Evolutionary conservation across 92 coral and sea anemone genomes (phyloP), one percentile per base, ranked within the genome.

Genomic region (Galaxea fascicularis): DNA sequence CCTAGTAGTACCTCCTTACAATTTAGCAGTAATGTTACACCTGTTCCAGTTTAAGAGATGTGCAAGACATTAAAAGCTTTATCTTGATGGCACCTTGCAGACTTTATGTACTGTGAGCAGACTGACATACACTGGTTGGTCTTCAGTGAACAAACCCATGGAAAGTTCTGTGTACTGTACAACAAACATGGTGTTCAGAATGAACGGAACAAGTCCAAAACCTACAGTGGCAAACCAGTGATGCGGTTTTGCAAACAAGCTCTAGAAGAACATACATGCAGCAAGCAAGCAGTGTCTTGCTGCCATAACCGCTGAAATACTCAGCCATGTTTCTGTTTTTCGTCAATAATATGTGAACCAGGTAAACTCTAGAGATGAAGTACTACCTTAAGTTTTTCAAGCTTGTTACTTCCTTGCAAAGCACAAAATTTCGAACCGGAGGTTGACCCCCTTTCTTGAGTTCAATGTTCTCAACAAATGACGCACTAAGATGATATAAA

Each of bases 381-480:
- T 84, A 30, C 88, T 84, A 29, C 71, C 49, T 44, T 60, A 76
- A 26, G 67, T 69, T 69, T 84, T 84, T 51, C 45, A 26, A 84
- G 82, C 88, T 15, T 62, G 69, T 25, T 64, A 84, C 66, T 85
- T 78, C 51, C 83, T 85, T 75, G 70, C 82, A 65, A 85, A 85
- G 73, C 68, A 84, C 68, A 70, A 75, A 79, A 75, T 65, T 64
- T 75, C 88, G 39, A 84, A 84, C 75, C 54, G 64, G 69, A 84
- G 53, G 82, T 59, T 84, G 66, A 75, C 51, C 82, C 57, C 88
- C 57, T 78, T 84, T 75, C 88, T 75, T 51, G n/a, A n/a, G n/a
- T n/a, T n/a, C n/a, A n/a, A n/a, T n/a, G n/a, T n/a, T n/a, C n/a
- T n/a, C n/a, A n/a, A n/a, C n/a, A n/a, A n/a, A n/a, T n/a, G n/a